Percentiles rank a stretch among this genome's conserved stretches.
phyloP scores from a whole-genome alignment of 2,888 invertebrate genomes.

The Pristionchus exspectatus region DNA sequence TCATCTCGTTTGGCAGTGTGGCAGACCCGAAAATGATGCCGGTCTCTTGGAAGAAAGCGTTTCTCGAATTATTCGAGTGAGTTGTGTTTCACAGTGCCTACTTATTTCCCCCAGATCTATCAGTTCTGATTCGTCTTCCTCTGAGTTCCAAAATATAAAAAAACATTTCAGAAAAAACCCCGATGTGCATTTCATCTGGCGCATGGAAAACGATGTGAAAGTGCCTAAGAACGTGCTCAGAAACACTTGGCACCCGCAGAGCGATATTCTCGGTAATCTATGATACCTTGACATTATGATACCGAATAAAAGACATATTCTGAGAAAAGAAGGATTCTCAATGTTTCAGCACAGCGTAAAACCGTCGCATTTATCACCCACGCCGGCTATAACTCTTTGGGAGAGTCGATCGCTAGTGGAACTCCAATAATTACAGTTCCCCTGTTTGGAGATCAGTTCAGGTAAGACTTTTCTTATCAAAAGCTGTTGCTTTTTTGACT shows the following conservation, averaged over 20 bases:
- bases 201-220: slow-evolving; percentile 12
- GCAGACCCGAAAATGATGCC: slow-evolving; percentile 48
- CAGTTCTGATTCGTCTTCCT: neutral
- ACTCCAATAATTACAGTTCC: slow-evolving; percentile 43
- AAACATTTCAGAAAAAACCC: neutral
- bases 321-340: neutral
- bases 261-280: slow-evolving; percentile 33
- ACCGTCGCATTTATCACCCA: slow-evolving; percentile 42
- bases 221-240: slow-evolving; percentile 47
- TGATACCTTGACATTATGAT: too few species aligned
- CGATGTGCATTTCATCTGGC: slow-evolving; percentile 43
- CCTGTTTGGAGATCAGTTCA: slow-evolving; percentile 36
- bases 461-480: too few species aligned
- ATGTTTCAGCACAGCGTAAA: slow-evolving; percentile 39
- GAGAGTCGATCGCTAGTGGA: slow-evolving; percentile 47
- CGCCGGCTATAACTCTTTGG: slow-evolving; percentile 45
- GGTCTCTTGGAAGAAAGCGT: neutral
- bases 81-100: neutral
- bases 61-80: slow-evolving; percentile 32
- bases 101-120: neutral
- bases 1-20: slow-evolving; percentile 46
- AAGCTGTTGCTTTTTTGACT: too few species aligned
- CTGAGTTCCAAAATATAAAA: neutral
- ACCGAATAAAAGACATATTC: too few species aligned
- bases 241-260: slow-evolving; percentile 37